Conservation (phyloP, 2,113 vertebrate species). For the Rhea americana region DNA sequence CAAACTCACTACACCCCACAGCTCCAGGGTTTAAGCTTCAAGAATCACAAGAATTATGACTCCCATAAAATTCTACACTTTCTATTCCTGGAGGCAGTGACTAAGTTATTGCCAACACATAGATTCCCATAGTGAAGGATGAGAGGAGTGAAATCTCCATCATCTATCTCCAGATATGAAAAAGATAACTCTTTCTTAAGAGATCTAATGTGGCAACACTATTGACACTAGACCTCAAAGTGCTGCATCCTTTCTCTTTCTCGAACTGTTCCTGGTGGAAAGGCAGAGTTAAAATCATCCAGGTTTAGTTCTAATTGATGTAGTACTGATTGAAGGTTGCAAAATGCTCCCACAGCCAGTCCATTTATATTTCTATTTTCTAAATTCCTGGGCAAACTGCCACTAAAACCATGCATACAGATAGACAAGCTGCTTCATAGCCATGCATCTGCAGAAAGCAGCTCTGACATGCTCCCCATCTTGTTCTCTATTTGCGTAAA, state of each 20-base stretch:
- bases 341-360: background rate
- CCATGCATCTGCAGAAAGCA: background rate
- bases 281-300: background rate
- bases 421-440: background rate
- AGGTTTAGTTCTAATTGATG: background rate
- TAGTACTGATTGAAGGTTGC: background rate
- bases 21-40: background rate
- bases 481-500: background rate
- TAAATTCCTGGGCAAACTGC: background rate
- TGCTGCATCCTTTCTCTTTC: background rate
- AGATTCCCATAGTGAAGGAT: background rate
- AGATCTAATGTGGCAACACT: background rate
- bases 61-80: background rate
- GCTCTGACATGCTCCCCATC: background rate
- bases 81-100: background rate
- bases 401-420: background rate
- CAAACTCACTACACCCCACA: rapidly evolving
- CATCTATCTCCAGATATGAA: background rate
- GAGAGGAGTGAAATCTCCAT: background rate
- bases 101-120: background rate
- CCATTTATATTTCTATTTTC: background rate
- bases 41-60: background rate
- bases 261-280: background rate
- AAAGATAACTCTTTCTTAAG: background rate
- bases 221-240: background rate